These are phyloP conservation scores for Parnassius glacialis DNA, from an alignment of 2,888 invertebrate species.

Conservation along the genomic window DNA sequence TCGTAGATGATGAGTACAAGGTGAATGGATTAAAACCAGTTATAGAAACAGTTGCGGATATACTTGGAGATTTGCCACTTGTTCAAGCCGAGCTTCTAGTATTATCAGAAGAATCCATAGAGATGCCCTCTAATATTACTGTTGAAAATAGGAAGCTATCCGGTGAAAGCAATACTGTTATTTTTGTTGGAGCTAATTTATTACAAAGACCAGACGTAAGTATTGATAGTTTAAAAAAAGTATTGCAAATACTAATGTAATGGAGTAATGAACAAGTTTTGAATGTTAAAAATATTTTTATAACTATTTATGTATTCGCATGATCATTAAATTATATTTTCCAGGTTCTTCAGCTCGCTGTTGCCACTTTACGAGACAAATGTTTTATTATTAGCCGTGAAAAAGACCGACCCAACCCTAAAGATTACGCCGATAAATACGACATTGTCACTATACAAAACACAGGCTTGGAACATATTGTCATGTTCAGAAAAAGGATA, in stretches of 20 bases:
- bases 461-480: slow-evolving; percentile 74
- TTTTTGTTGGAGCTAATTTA: slow-evolving; percentile 78
- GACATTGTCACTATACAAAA: slow-evolving; percentile 74
- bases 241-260: too few relatives aligned
- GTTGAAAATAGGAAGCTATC: slow-evolving; percentile 83
- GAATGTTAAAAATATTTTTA: too few relatives aligned
- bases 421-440: slow-evolving; percentile 60
- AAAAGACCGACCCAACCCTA: slow-evolving; percentile 66
- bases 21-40: slow-evolving; percentile 70
- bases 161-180: slow-evolving; percentile 72
- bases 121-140: slow-evolving; percentile 74
- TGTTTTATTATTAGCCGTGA: slow-evolving; percentile 84
- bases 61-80: slow-evolving; percentile 85
- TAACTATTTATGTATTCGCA: too few relatives aligned
- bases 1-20: slow-evolving; percentile 75
- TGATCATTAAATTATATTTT: neutral
- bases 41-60: slow-evolving; percentile 77
- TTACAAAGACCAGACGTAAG: slow-evolving; percentile 72
- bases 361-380: slow-evolving; percentile 76
- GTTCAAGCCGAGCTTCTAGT: slow-evolving; percentile 84
- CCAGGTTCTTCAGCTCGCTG: slow-evolving; percentile 68
- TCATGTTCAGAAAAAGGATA: slow-evolving; percentile 75
- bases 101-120: slow-evolving; percentile 71
- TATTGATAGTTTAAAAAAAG: slow-evolving; percentile 8
- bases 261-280: too few relatives aligned